Base-by-base conservation (phyloP, 2,113 vertebrate species). In the Odocoileus virginianus region DNA sequence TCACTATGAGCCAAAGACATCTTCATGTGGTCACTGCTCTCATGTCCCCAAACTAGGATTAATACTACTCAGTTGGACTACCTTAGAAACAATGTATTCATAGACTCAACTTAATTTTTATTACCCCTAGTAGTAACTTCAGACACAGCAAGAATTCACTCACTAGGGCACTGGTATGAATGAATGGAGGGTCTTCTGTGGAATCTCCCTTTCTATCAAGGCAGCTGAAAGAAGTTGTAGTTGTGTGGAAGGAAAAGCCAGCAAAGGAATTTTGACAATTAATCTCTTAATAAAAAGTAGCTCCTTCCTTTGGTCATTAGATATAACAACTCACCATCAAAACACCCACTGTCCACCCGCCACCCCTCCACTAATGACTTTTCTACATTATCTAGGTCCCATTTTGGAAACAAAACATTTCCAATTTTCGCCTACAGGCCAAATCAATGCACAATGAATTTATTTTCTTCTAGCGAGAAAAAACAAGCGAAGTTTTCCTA, bases 331-430 rank as follows among this genome's bases (percentile, higher is more conserved):
- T 87, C 57, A 89, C n/a, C 2, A 61, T 58, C 40, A 74, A 74
- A 40, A 83, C 14, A 76, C 71, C 45, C 87, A 88, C n/a, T 92
- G 64, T 7, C 25, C 21, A 23, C 9, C 67, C 21, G 2, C 17
- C n/a, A 19, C n/a, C 19, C 5, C 4, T 9, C 81, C 13, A 55
- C 25, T 43, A 64, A 45, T 57, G 45, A 92, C 6, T 57, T 78
- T 79, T 86, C 55, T 89, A 3, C 45, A 86, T 54, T 60, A 92
- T 58, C 7, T 87, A 67, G 84, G 12, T 83, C 94, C 28, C 16
- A 89, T 74, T 93, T 90, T 95, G n/a, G 55, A 95, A 74, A 87
- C 40, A 91, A 95, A 97, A 61, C n/a, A 91, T 36, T 78, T 10
- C 15, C 19, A 95, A 23, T 74, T 89, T 79, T 71, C 58, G 47